Percentiles rank a stretch among this genome's conserved stretches.
phyloP scores from a whole-genome alignment of 1,140 invertebrate genomes.

The Megalopta genalis region DNA sequence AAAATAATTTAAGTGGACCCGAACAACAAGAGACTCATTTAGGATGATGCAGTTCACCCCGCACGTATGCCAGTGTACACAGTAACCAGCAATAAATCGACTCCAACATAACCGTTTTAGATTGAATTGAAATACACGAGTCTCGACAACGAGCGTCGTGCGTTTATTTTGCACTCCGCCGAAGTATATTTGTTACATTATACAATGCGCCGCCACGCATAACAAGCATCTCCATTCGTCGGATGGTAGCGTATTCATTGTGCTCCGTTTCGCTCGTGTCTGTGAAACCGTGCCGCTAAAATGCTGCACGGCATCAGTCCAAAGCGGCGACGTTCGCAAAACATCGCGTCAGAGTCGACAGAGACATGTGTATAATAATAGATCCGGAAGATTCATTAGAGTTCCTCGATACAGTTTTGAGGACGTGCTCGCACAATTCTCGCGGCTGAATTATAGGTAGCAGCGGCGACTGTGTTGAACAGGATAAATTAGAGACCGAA shows the following conservation, averaged over 20 bases:
- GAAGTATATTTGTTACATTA: slow-evolving; percentile 2
- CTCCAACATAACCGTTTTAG: background rate
- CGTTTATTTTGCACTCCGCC: background rate
- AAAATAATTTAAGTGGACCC: too few species aligned
- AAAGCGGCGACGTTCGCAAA: slow-evolving; percentile 15
- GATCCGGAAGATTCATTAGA: slow-evolving; percentile 14
- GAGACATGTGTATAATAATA: slow-evolving; percentile 20
- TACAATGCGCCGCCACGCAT: slow-evolving; percentile 3
- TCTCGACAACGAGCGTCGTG: background rate
- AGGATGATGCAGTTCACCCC: too few species aligned
- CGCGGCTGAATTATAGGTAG: background rate
- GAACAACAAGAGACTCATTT: too few species aligned
- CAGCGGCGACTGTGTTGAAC: too few species aligned
- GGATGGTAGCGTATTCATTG: slow-evolving; percentile 10
- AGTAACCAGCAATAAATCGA: too few species aligned
- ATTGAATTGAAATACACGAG: background rate
- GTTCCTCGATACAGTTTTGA: background rate
- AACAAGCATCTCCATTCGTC: slow-evolving; percentile 8
- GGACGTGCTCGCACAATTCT: background rate
- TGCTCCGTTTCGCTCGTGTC: background rate
- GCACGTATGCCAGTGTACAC: too few species aligned
- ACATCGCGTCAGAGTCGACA: background rate
- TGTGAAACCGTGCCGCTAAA: slow-evolving; percentile 22
- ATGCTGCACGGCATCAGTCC: slow-evolving; percentile 26
- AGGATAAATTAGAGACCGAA: too few species aligned